phyloP scores from a whole-genome alignment of 2,113 vertebrate genomes.

The Brachionichthys hirsutus region DNA sequence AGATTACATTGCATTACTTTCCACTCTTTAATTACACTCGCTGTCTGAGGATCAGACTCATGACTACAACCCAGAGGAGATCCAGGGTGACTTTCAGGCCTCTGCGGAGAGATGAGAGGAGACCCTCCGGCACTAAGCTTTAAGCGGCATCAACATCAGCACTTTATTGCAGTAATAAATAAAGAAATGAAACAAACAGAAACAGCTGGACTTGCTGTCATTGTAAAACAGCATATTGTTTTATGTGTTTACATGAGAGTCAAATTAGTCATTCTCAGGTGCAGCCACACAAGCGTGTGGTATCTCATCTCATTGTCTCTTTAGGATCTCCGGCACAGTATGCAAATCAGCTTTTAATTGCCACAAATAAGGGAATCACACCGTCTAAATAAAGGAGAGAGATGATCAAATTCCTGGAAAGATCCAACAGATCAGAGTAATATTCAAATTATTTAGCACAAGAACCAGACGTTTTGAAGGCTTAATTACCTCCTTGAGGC shows the following conservation, averaged over 20 bases:
- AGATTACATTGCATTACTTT: neutral
- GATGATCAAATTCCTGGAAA: constrained; percentile 2
- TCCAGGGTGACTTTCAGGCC: constrained; percentile 34
- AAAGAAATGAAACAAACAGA: neutral
- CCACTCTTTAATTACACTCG: constrained; percentile 26
- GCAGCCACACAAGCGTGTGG: neutral
- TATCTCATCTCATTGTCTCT: no score
- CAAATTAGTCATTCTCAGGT: constrained; percentile 3
- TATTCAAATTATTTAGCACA: neutral
- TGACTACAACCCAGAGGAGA: constrained; percentile 15
- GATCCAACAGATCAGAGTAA: constrained; percentile 1
- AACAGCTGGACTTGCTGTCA: neutral
- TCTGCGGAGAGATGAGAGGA: constrained; percentile 2
- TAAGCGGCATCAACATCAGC: constrained; percentile 8
- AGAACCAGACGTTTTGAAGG: no score
- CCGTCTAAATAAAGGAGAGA: neutral
- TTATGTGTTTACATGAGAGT: constrained; percentile 9
- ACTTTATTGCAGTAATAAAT: constrained; percentile 1
- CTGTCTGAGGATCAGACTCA: constrained; percentile 13
- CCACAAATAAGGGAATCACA: constrained; percentile 11
- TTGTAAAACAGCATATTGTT: neutral
- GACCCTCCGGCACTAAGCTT: constrained; percentile 4
- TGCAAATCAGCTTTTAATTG: neutral
- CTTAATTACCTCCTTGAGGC: no score
- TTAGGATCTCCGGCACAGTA: no score